Evolutionary conservation across 2,888 invertebrate genomes (phyloP), one percentile per base, ranked within the genome.

Genomic region (Epistrophe eligans): DNA sequence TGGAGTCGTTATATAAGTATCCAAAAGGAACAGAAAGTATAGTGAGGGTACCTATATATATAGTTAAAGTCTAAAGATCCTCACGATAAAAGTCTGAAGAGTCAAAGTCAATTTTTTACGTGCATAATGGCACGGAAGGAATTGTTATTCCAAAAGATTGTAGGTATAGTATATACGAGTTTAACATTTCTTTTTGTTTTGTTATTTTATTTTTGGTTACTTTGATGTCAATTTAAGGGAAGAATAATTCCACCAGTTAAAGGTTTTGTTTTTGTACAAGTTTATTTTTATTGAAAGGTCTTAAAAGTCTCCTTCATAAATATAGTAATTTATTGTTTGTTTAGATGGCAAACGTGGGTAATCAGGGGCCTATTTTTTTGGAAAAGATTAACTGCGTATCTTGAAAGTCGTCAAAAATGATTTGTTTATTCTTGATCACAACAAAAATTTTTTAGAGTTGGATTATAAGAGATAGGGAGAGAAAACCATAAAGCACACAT

Each of bases 41-140:
- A 3, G 24, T 1, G 8, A 0, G 9, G 55, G 55, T 52, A 52
- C 24, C 24, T 24, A 24, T 1, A 3, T 24, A 24, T 24, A 52
- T 2, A 8, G 45, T 17, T 35, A 32, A 17, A 35, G 64, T 55
- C 40, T 71, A 62, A 70, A 55, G 55, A 79, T 40, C 58, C 58
- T 76, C 50, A 72, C 79, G 58, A 71, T 73, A 73, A 73, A 50
- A 72, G 72, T 81, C 80, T 81, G 77, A 77, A 70, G 85, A 82
- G 72, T 60, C 70, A 82, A 73, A 82, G 77, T 82, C 85, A 82
- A 82, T 85, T 77, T 85, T 85, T 77, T 85, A 77, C 85, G 85
- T 85, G 81, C 58, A 77, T 77, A 85, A 81, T 77, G 84, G 77
- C 60, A 57, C 80, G 80, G 84, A 84, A 84, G 67, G 52, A 80